Conservation (phyloP, 2,797 vertebrate species). For the Tangara arthus region DNA sequence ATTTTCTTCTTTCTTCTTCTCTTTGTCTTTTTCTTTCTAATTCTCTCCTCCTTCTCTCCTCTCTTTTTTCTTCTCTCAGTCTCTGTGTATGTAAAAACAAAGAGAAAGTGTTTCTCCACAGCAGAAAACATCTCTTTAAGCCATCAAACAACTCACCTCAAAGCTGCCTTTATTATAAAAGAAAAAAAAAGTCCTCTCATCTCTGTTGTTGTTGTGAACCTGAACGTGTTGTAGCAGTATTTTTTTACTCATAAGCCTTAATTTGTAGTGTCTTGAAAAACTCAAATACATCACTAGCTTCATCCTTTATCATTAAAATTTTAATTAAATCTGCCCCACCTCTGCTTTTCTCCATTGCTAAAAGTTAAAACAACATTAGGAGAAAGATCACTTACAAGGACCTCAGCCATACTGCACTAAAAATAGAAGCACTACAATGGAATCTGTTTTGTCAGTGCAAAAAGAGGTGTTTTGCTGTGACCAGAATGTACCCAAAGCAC, state of each 20-base stretch:
- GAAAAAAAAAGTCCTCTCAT: background rate
- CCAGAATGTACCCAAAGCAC: background rate
- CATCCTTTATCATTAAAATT: background rate
- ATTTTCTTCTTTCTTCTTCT: conserved; percentile 96
- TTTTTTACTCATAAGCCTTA: background rate
- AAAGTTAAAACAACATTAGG: background rate
- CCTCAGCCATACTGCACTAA: background rate
- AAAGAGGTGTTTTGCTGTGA: background rate
- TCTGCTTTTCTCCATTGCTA: background rate
- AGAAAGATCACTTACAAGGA: background rate
- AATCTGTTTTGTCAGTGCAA: background rate
- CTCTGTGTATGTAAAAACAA: conserved; percentile 74
- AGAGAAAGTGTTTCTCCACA: background rate
- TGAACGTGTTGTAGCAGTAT: background rate
- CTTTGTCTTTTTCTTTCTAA: conserved; percentile 93
- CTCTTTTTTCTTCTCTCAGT: conserved; percentile 95
- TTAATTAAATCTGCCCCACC: background rate
- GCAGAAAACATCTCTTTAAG: background rate
- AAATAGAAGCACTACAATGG: background rate
- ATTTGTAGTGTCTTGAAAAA: background rate
- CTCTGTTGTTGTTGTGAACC: background rate
- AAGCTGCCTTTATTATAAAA: background rate
- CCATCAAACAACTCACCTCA: background rate
- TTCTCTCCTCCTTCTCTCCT: conserved; percentile 92
- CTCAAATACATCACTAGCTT: background rate